A percentile compares a stretch with the other conserved stretches of the same genome.
phyloP scores from a whole-genome alignment of 2,113 vertebrate genomes.

The Atherinomorus stipes region DNA sequence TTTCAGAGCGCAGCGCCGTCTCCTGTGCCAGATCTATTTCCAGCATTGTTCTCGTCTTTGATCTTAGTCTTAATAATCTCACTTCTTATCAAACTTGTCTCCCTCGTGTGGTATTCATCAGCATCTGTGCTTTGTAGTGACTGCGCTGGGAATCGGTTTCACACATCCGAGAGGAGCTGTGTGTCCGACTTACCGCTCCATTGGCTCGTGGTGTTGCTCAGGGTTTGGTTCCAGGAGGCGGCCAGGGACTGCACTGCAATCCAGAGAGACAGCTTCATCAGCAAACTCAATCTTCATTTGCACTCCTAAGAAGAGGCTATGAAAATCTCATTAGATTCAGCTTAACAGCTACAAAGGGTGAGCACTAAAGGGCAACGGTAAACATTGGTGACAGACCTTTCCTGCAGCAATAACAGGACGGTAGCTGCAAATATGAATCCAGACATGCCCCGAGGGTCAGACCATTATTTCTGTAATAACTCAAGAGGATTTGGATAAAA shows the following conservation, averaged over 20 bases:
- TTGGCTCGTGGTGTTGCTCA: constrained; percentile 61
- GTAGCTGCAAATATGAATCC: constrained; percentile 58
- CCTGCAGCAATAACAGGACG: constrained; percentile 53
- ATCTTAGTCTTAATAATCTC: constrained; percentile 62
- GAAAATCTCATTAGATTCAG: constrained; percentile 58
- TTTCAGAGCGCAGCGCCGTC: constrained; percentile 19
- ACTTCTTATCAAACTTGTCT: constrained; percentile 40
- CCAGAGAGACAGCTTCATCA: constrained; percentile 50
- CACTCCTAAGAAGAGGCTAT: constrained; percentile 8
- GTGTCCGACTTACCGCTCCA: constrained; percentile 65
- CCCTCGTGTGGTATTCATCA: constrained; percentile 22
- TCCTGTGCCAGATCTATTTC: constrained; percentile 68
- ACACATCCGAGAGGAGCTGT: neutral
- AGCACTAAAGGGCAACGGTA: constrained; percentile 61
- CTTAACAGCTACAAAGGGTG: constrained; percentile 49
- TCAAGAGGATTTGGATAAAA: constrained; percentile 41
- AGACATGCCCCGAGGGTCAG: constrained; percentile 55
- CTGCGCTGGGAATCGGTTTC: constrained; percentile 27
- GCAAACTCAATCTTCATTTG: constrained; percentile 40
- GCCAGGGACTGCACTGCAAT: constrained; percentile 71
- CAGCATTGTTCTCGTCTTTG: constrained; percentile 70
- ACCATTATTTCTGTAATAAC: constrained; percentile 57
- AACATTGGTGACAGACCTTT: constrained; percentile 66
- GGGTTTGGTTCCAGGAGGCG: constrained; percentile 72
- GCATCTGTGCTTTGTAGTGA: constrained; percentile 30